Evolutionary conservation across 2,888 invertebrate genomes (phyloP).

Genomic region (Acleris sparsana): DNA sequence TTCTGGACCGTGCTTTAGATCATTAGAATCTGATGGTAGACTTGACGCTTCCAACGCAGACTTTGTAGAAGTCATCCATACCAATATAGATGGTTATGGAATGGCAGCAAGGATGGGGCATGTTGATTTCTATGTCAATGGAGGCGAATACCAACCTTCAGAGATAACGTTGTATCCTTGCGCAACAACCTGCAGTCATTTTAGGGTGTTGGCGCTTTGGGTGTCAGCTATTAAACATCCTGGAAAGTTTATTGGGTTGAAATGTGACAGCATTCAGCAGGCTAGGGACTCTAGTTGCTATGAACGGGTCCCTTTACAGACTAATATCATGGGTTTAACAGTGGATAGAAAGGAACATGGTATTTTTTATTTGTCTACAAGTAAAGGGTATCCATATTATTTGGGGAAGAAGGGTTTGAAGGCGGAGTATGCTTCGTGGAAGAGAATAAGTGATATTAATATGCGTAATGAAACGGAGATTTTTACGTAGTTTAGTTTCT

Average conservation of each 20-base stretch:
- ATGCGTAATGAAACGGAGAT: constrained; percentile 63
- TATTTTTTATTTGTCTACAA: constrained; percentile 68
- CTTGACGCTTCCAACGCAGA: constrained; percentile 67
- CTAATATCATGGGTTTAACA: constrained; percentile 60
- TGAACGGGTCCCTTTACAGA: constrained; percentile 53
- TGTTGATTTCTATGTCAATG: constrained; percentile 73
- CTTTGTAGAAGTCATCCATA: constrained; percentile 73
- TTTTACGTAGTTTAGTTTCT: constrained; percentile 58
- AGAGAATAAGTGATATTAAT: constrained; percentile 61
- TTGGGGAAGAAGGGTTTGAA: constrained; percentile 66
- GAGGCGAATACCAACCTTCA: constrained; percentile 74
- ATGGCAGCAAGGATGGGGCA: constrained; percentile 76
- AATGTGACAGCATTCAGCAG: constrained; percentile 67
- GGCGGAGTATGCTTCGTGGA: constrained; percentile 65
- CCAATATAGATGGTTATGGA: constrained; percentile 76
- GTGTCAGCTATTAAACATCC: constrained; percentile 63
- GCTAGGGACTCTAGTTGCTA: constrained; percentile 68
- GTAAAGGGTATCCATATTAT: constrained; percentile 64
- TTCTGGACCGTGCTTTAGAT: constrained; percentile 73
- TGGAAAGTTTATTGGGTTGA: constrained; percentile 63
- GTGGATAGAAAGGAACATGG: constrained; percentile 60
- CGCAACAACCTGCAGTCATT: constrained; percentile 72
- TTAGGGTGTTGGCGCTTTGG: constrained; percentile 66
- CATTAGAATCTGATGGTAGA: constrained; percentile 55
- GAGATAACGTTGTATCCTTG: constrained; percentile 66